Evolutionary conservation across 2,888 invertebrate species (phyloP), one percentile per base, ranked within the genome.

Genomic region (Chrysodeixis includens): DNA sequence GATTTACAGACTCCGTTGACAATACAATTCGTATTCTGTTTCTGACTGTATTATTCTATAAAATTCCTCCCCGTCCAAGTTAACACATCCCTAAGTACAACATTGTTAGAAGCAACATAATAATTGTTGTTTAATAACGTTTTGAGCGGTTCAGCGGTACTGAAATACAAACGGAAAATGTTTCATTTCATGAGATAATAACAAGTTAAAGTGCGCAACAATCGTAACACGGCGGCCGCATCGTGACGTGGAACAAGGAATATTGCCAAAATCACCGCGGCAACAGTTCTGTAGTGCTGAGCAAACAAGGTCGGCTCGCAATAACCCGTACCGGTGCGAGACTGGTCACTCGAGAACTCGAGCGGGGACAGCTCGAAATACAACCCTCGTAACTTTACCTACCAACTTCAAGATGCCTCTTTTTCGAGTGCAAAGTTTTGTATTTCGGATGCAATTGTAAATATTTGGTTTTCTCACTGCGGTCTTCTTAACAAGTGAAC

Each of bases 381-480:
- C 88, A 83, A 85, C 83, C 85, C 82, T 79, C 78, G 69, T 81
- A 85, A 86, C 87, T 83, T 80, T 71, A 79, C 69, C 78, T 79
- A 73, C 76, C 81, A 88, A 89, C 89, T 92, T 89, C 86, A 86
- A 89, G 89, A 88, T 88, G 88, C 85, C 88, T 88, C 86, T 90
- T 91, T 90, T 90, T 90, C 84, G 82, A 89, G 87, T 88, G 86
- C 79, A 86, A 90, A 89, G 87, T 92, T 93, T 90, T 86, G 87
- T 92, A 89, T 92, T 92, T 90, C 84, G 84, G 81, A 85, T 89
- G 89, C 92, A 90, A 90, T 86, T 84, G 90, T 88, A 92, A 92
- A 91, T 90, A 90, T 93, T 92, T 90, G 88, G 86, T 85, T 89
- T 90, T 87, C 89, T 84, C 89, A 78, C 88, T 90, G 90, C 89